Evolutionary conservation across 2,797 vertebrate species (phyloP).

Genomic region (Eremophila alpestris): DNA sequence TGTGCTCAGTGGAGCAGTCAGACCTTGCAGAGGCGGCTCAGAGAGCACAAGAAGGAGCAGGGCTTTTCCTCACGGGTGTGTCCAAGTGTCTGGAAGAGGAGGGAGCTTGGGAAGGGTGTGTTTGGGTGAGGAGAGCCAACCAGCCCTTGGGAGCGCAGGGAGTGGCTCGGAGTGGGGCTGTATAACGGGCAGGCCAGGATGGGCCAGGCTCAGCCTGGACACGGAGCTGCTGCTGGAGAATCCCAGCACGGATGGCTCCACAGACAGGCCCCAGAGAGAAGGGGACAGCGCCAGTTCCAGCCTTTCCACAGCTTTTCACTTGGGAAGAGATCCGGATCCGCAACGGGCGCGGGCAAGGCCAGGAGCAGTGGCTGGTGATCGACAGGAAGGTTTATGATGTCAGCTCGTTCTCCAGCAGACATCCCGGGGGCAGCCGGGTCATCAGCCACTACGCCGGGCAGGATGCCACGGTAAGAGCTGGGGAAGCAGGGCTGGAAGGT

Average conservation of each 20-base stretch:
- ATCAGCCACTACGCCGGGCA: conserved; percentile 58
- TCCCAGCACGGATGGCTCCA: neutral
- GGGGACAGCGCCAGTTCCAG: neutral
- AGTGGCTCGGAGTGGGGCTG: neutral
- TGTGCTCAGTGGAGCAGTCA: neutral
- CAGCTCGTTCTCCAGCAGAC: neutral
- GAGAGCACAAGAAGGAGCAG: neutral
- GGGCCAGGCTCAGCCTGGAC: neutral
- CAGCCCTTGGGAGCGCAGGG: neutral
- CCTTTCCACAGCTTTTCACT: conserved; percentile 38
- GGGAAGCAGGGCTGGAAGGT: neutral
- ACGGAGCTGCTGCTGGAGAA: accelerated
- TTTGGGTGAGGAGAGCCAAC: neutral
- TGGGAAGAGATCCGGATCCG: conserved; percentile 42
- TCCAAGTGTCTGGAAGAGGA: neutral
- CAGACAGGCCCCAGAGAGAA: neutral
- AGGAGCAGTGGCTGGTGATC: conserved; percentile 47
- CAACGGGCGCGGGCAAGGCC: neutral
- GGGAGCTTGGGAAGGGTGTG: neutral
- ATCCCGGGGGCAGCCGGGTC: conserved; percentile 45
- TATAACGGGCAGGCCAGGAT: conserved; percentile 20
- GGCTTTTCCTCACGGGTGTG: neutral
- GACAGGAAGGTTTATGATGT: conserved; percentile 59
- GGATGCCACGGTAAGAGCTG: conserved; percentile 60
- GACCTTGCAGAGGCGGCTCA: neutral